These are phyloP conservation scores for Volucella inanis DNA, from an alignment of 2,888 invertebrate genomes.

Conservation along the genomic window DNA sequence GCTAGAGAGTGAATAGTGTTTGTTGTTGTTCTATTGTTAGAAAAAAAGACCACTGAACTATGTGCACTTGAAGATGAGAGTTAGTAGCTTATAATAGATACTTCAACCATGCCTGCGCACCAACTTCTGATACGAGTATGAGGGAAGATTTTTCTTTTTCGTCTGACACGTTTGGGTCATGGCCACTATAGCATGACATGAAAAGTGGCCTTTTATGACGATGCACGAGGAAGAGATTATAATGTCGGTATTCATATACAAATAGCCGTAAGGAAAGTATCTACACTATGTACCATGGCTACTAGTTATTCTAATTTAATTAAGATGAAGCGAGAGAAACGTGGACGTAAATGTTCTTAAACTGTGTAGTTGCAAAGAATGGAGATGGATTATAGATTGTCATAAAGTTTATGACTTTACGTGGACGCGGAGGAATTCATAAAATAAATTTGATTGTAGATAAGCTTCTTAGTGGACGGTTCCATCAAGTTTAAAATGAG, in stretches of 20 bases:
- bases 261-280: conserved; percentile 59
- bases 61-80: conserved; percentile 52
- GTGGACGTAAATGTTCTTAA: conserved; percentile 23
- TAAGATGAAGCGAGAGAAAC: conserved; percentile 40
- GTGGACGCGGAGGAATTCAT: too few relatives aligned
- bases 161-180: conserved; percentile 60
- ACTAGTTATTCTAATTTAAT: conserved; percentile 62
- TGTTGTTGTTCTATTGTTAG: conserved; percentile 9
- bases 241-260: conserved; percentile 13
- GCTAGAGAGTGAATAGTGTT: conserved; percentile 55
- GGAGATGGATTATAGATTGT: too few relatives aligned
- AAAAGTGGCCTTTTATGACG: conserved; percentile 37
- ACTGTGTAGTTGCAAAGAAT: too few relatives aligned
- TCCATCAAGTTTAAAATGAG: too few relatives aligned
- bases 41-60: conserved; percentile 61
- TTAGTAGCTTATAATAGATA: conserved; percentile 21
- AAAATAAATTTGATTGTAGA: too few relatives aligned
- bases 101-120: background rate
- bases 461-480: too few relatives aligned
- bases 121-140: background rate
- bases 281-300: conserved; percentile 11
- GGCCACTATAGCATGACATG: conserved; percentile 71
- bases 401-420: too few relatives aligned
- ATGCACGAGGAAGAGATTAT: background rate
- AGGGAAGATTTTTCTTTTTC: conserved; percentile 35